Evolutionary conservation across 1,140 invertebrate genomes (phyloP), one percentile per base, ranked within the genome.

Genomic region (Calosoma granatense): DNA sequence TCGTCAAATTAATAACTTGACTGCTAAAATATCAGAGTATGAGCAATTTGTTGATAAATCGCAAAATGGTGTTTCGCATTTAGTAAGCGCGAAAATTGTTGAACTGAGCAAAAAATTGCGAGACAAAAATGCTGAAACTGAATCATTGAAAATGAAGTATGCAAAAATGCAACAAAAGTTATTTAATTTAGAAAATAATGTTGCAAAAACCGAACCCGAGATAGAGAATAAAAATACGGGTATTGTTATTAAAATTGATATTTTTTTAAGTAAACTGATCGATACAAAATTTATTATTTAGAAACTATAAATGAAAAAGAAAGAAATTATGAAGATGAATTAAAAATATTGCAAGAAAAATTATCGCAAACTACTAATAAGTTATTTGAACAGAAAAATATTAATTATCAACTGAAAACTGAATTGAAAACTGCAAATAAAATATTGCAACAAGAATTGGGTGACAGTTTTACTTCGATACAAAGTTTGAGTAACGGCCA

Each of bases 371-470:
- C 79, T 1, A 82, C 80, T 59, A 78, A 76, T 56, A 86, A 85
- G 66, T 69, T 87, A 1, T 81, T 78, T 47, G 84, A 87, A 56
- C 76, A 75, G 11, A 81, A 80, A 68, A 87, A 87, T 67, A 75
- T 73, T 61, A 81, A 81, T 66, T 67, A 79, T 2, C 77, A 81
- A 64, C 65, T 84, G 2, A 82, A 81, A 60, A 82, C 78, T 61
- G 81, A 84, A 61, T 71, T 84, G 2, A 75, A 83, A 61, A 60
- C 80, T n/a, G 78, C 79, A 0, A 82, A 81, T 22, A 81, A 80
- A 61, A 76, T 78, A 56, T 59, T 87, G 14, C 81, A 83, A 56
- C 81, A 84, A 62, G 84, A 87, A 67, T 69, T 85, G 19, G 86
- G 85, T 1, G 82, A 85, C 57, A 63, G 51, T 57, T 65, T 69